Conservation (phyloP, 2,113 vertebrate genomes). For the Trichechus manatus region DNA sequence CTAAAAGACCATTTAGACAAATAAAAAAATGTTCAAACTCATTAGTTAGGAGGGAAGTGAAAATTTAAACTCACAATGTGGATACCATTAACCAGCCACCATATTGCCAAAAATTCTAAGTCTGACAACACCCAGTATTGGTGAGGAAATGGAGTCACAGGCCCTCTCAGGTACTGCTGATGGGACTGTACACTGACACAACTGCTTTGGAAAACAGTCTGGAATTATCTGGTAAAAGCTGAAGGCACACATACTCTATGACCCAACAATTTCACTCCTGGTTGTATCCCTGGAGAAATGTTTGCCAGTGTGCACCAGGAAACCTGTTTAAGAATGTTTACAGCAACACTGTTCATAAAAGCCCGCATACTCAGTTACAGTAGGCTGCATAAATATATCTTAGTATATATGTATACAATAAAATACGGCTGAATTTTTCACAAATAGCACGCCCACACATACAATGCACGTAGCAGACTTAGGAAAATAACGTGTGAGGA, state of each 20-base stretch:
- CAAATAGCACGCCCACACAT: no score
- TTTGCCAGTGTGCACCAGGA: no score
- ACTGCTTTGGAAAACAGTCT: no score
- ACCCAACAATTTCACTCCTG: neutral
- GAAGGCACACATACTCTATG: neutral
- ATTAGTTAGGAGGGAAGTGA: accelerated
- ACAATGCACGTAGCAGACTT: no score
- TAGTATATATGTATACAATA: neutral
- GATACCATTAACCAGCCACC: neutral
- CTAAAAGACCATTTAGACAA: neutral
- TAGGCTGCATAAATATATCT: neutral
- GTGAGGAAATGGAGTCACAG: no score
- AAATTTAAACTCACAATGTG: neutral
- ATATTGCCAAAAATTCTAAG: neutral
- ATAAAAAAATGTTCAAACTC: neutral
- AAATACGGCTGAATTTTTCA: neutral
- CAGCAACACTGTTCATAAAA: neutral
- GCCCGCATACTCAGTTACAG: accelerated
- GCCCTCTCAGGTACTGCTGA: no score
- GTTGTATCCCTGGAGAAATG: neutral
- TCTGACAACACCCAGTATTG: no score
- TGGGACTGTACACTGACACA: no score
- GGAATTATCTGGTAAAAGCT: neutral
- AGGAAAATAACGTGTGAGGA: no score
- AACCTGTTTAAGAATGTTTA: neutral